Evolutionary conservation across 2,888 invertebrate genomes (phyloP), one percentile per base, ranked within the genome.

Genomic region (Nemapogon koenigi): DNA sequence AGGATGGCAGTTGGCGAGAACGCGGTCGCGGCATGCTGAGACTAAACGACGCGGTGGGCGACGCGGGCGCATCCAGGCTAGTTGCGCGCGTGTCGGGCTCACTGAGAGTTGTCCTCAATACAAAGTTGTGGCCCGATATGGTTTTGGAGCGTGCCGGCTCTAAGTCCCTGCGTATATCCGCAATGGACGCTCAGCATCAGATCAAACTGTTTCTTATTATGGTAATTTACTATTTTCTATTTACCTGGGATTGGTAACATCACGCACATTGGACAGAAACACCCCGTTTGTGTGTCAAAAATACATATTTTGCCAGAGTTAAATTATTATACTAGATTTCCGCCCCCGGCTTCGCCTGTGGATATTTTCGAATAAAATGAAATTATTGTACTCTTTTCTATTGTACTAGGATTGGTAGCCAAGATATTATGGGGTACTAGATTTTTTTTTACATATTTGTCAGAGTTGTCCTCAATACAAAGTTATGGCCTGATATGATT

Each of bases 81-180:
- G 94, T 97, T 15, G 93, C 94, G 59, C 83, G 97, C 44, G 91
- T 91, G 17, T 84, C 91, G 13, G 97, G 97, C 35, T 94, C 92
- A 50, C 84, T 95, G 48, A 84, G 94, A 39, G 88, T 97, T 37
- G 86, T 96, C 55, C 82, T 97, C 41, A 97, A 97, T 67, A 95
- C 96, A 27, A 94, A 94, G 82, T 83, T 91, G 45, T 96, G 94
- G 94, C 85, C 90, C 4, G 95, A 90, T 44, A 96, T 96, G 96
- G 89, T 91, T 8, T 88, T 91, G 16, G 92, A 95, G 59, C 84
- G 89, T 46, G 91, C 94, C 2, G 93, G 91, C 53, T 84, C 86
- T 47, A 95, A 94, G 75, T 93, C 91, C 45, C 82, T 97, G 17
- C 81, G 95, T 45, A 81, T 97, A 49, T 95, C 95, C 2, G 96